phyloP scores from a whole-genome alignment of 2,888 invertebrate species.

The Syritta pipiens region DNA sequence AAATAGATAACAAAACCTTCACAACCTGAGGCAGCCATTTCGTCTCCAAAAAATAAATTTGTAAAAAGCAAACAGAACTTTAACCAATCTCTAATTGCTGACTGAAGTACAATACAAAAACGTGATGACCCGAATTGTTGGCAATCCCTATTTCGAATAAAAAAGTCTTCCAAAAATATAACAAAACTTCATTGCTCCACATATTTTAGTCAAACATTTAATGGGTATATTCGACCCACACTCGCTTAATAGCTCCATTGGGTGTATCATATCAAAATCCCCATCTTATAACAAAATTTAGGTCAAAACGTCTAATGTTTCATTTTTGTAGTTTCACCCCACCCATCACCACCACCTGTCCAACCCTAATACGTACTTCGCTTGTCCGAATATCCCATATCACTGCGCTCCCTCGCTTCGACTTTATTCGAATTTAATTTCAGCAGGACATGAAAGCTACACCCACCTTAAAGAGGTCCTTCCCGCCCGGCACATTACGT shows the following conservation, averaged over 20 bases:
- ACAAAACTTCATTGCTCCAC: too few relatives aligned
- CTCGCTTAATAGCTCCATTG: not conserved
- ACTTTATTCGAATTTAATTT: slow-evolving; percentile 20
- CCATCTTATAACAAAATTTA: not conserved
- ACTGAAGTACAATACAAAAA: too few relatives aligned
- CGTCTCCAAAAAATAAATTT: too few relatives aligned
- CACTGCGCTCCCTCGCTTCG: not conserved
- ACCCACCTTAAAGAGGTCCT: slow-evolving; percentile 4
- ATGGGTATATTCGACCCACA: too few relatives aligned
- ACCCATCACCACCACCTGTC: not conserved
- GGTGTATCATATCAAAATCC: not conserved
- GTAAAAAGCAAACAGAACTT: too few relatives aligned
- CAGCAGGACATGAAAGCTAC: slow-evolving; percentile 24
- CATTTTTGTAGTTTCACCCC: not conserved
- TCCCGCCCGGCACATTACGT: not conserved
- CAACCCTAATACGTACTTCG: not conserved
- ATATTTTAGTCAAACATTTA: too few relatives aligned
- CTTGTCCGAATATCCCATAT: slow-evolving; percentile 5
- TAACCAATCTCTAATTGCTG: too few relatives aligned
- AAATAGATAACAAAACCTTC: too few relatives aligned
- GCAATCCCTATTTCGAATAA: too few relatives aligned
- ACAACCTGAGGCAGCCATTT: too few relatives aligned
- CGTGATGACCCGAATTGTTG: too few relatives aligned
- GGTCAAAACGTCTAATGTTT: not conserved
- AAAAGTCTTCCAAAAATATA: too few relatives aligned